Evolutionary conservation across 2,888 invertebrate genomes (phyloP).

Genomic region (Blastobasis lacticolella): DNA sequence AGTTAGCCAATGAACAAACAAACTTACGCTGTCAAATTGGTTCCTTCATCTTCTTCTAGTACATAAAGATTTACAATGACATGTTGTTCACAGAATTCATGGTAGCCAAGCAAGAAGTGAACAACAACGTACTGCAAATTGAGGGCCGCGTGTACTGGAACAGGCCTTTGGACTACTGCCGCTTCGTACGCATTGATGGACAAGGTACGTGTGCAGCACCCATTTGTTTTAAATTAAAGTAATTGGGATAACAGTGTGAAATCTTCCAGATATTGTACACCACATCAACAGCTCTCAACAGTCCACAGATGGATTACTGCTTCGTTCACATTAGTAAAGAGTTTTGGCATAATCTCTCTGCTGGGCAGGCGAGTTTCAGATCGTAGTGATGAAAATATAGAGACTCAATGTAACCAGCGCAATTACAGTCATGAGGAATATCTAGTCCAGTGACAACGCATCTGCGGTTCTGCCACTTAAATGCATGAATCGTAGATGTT

Average conservation of each 20-base stretch:
- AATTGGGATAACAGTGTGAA: neutral
- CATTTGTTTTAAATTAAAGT: neutral
- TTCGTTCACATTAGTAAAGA: too few species aligned
- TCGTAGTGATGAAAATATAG: too few species aligned
- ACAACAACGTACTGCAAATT: constrained; percentile 16
- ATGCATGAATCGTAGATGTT: too few species aligned
- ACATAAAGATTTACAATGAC: neutral
- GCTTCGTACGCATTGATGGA: constrained; percentile 55
- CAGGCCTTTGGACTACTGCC: constrained; percentile 47
- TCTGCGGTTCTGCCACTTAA: too few species aligned
- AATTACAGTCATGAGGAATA: too few species aligned
- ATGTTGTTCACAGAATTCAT: constrained; percentile 29
- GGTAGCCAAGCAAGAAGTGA: constrained; percentile 14
- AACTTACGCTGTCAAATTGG: neutral
- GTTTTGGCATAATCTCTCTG: neutral
- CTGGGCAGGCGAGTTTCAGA: neutral
- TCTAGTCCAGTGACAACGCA: too few species aligned
- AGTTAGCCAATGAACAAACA: neutral
- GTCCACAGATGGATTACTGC: too few species aligned
- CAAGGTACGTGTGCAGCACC: constrained; percentile 24
- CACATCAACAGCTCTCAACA: too few species aligned
- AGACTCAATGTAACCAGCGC: too few species aligned
- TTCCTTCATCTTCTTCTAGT: neutral
- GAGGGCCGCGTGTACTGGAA: constrained; percentile 20
- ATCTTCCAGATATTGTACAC: neutral